Conservation (phyloP, 2,888 invertebrate species). For the Macaria notata region DNA sequence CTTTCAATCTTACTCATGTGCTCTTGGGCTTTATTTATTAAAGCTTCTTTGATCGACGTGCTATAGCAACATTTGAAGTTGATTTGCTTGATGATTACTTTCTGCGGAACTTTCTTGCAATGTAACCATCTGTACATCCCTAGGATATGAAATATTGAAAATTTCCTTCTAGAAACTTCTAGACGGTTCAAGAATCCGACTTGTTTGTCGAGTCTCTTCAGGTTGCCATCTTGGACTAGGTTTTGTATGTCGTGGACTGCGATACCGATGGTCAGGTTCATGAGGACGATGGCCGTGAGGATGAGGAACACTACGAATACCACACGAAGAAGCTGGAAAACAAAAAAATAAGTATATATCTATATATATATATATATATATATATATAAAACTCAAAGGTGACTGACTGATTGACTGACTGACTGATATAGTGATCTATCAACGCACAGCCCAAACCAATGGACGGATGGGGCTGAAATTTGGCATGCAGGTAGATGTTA, state of each 20-base stretch:
- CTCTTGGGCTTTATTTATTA: constrained; percentile 11
- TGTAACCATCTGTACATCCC: constrained; percentile 6
- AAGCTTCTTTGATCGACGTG: constrained; percentile 1
- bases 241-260: constrained; percentile 81
- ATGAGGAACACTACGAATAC: constrained; percentile 8
- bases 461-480: too few species aligned
- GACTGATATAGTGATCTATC: too few species aligned
- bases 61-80: neutral
- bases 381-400: too few species aligned
- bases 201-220: constrained; percentile 63
- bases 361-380: too few species aligned
- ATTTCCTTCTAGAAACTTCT: constrained; percentile 6
- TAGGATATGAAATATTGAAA: constrained; percentile 1
- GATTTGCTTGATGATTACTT: neutral
- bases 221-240: constrained; percentile 76
- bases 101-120: constrained; percentile 4
- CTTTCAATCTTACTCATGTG: constrained; percentile 2
- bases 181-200: constrained; percentile 9
- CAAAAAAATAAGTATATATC: neutral
- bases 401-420: too few species aligned
- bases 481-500: too few species aligned
- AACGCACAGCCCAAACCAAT: too few species aligned
- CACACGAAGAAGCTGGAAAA: neutral
- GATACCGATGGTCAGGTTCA: constrained; percentile 81
- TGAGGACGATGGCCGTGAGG: constrained; percentile 43